A percentile compares a stretch with the other conserved stretches of the same genome.
These are phyloP conservation scores for Sarcophaga subvicina DNA, from an alignment of 2,888 invertebrate species.

Conservation along the genomic window DNA sequence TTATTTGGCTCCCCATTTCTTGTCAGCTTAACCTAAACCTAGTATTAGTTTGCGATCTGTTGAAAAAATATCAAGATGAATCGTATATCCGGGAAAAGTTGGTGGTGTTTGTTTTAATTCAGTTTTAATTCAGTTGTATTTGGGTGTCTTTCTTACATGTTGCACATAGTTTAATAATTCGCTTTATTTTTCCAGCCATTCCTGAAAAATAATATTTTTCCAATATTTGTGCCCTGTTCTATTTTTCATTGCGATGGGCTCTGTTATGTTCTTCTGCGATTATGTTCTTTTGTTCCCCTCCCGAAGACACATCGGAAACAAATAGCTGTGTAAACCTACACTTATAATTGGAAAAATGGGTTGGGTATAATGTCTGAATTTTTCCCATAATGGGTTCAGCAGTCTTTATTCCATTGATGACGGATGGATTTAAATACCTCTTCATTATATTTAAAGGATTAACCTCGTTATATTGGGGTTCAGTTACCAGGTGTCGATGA, in stretches of 20 bases:
- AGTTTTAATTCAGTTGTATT: conserved; percentile 41
- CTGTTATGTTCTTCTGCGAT: too few relatives aligned
- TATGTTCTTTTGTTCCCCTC: too few relatives aligned
- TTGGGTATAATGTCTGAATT: too few relatives aligned
- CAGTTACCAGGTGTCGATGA: conserved; percentile 58
- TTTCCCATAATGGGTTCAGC: conserved; percentile 37
- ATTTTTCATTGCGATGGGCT: neutral
- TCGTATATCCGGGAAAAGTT: too few relatives aligned
- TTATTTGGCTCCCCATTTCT: too few relatives aligned
- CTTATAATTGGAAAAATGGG: too few relatives aligned
- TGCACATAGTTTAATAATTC: neutral
- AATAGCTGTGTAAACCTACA: too few relatives aligned
- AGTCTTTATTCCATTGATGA: conserved; percentile 45
- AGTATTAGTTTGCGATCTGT: too few relatives aligned
- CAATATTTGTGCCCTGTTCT: conserved; percentile 41
- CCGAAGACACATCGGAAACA: too few relatives aligned
- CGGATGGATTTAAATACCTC: neutral
- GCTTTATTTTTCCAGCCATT: conserved; percentile 6
- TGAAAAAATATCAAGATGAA: too few relatives aligned
- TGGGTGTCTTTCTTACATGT: conserved; percentile 53
- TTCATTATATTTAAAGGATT: conserved; percentile 6
- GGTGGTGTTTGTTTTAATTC: neutral
- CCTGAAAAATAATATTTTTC: conserved; percentile 32
- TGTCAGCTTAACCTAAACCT: too few relatives aligned
- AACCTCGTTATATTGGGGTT: conserved; percentile 12